Percentiles rank a stretch among this genome's conserved stretches.
phyloP scores from a whole-genome alignment of 2,888 invertebrate species.

The Agrenia bidenticulata region DNA sequence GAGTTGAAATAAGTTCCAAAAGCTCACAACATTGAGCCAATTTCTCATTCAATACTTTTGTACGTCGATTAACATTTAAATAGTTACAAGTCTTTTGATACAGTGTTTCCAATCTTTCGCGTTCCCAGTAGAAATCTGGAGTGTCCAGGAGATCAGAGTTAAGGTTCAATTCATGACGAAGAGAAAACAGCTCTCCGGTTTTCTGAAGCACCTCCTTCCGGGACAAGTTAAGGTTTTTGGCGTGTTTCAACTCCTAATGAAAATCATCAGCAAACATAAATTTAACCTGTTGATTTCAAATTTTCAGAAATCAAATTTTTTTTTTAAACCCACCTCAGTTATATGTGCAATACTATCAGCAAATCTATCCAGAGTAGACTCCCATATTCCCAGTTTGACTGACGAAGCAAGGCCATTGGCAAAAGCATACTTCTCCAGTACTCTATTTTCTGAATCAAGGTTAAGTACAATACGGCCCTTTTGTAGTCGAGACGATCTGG shows the following conservation, averaged over 20 bases:
- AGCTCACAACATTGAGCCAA: constrained; percentile 91
- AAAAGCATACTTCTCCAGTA: constrained; percentile 86
- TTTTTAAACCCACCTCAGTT: constrained; percentile 62
- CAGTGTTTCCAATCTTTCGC: constrained; percentile 80
- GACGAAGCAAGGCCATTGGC: constrained; percentile 92
- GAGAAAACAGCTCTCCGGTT: constrained; percentile 83
- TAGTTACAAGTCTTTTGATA: constrained; percentile 81
- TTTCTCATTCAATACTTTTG: constrained; percentile 92
- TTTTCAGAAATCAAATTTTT: too few species aligned
- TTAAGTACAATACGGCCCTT: constrained; percentile 62
- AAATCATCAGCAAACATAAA: constrained; percentile 2
- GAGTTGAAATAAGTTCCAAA: constrained; percentile 81
- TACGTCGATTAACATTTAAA: constrained; percentile 79
- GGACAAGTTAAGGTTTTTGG: constrained; percentile 69
- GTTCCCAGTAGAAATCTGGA: constrained; percentile 98
- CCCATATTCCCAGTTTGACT: constrained; percentile 93
- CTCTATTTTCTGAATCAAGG: constrained; percentile 61
- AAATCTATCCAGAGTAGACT: constrained; percentile 77
- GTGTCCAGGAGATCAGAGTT: constrained; percentile 92
- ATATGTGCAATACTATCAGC: constrained; percentile 80
- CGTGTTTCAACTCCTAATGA: constrained; percentile 68
- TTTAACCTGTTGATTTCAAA: too few species aligned
- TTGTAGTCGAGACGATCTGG: constrained; percentile 58
- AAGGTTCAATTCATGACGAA: constrained; percentile 86
- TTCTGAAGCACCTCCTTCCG: constrained; percentile 72